Conservation (phyloP, 2,113 vertebrate species). For the Toxotes jaculatrix region DNA sequence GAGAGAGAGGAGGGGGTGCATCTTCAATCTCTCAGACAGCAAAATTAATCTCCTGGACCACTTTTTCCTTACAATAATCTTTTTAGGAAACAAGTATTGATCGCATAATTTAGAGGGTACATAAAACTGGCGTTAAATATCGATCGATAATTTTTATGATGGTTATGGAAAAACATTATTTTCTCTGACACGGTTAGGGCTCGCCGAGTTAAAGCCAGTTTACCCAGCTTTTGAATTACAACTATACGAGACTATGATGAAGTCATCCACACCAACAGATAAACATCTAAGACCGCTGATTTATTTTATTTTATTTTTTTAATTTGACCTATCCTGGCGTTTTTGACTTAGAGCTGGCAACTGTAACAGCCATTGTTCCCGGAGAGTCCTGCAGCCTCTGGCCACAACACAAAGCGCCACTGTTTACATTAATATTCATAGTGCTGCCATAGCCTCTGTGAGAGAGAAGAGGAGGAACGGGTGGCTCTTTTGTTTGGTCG, state of each 20-base stretch:
- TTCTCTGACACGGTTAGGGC: neutral
- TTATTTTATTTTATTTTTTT: conserved; percentile 10
- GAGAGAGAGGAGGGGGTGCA: neutral
- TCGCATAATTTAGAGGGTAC: neutral
- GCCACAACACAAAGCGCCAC: conserved; percentile 87
- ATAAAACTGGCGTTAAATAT: neutral
- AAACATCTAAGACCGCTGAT: conserved; percentile 11
- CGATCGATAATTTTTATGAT: neutral
- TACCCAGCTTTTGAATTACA: neutral
- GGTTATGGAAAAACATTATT: neutral
- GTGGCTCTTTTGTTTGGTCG: conserved; percentile 88
- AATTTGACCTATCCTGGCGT: conserved; percentile 35
- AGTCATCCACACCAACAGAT: neutral
- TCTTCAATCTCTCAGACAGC: conserved; percentile 13
- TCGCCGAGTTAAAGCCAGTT: neutral
- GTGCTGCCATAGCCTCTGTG: conserved; percentile 85
- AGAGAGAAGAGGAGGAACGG: conserved; percentile 87
- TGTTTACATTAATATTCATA: conserved; percentile 91
- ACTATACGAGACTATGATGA: neutral
- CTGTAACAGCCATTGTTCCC: conserved; percentile 86
- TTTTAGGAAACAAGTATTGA: neutral
- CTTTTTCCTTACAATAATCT: neutral
- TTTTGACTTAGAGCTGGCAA: conserved; percentile 70
- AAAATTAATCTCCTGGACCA: neutral
- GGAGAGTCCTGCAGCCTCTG: conserved; percentile 82